Evolutionary conservation across 1,140 invertebrate species (phyloP), one percentile per base, ranked within the genome.

Genomic region (Anadara kagoshimensis): DNA sequence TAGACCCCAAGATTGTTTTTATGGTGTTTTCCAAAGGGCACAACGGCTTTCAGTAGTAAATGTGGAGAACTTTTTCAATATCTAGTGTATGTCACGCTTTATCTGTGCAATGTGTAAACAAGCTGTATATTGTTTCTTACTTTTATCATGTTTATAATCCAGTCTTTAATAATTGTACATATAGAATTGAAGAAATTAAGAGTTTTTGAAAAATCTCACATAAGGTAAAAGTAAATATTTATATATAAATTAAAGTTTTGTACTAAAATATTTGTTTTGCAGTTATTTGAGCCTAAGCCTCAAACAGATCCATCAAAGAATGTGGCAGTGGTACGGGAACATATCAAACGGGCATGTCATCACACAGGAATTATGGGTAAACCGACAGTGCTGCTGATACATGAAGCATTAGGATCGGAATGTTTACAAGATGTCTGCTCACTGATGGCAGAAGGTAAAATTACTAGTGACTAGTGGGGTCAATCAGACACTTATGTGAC

Each of bases 251-350:
- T 26, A 12, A 58, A 36, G 7, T 36, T 24, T 24, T 47, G 26
- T 22, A 20, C 11, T 45, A 0, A 45, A 24, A 41, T 47, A 0
- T 58, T 76, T 1, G 14, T n/a, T 49, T 77, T 78, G 11, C 73
- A 88, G 83, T 69, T 88, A 36, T 88, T 83, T 78, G 88, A 89
- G 44, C 86, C 83, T 26, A 87, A 86, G 54, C 79, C 81, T 22
- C 83, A 83, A 61, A 73, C 76, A 14, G 78, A 83, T 41, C 18
- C 72, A 5, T 57, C 61, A 4, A 82, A 83, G 64, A 87, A 83
- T 61, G 64, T 80, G 43, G 47, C 62, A 36, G 78, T 86, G 43
- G 73, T 87, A 8, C 69, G 73, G 3, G 80, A 84, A 47, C 82
- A 87, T 70, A 85, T 88, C 22, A 86, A 85, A 53, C 65, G 81